A percentile compares a stretch with the other conserved stretches of the same genome.
Evolutionary conservation across 2,797 vertebrate species (phyloP).

Genomic region (Phoebastria nigripes): DNA sequence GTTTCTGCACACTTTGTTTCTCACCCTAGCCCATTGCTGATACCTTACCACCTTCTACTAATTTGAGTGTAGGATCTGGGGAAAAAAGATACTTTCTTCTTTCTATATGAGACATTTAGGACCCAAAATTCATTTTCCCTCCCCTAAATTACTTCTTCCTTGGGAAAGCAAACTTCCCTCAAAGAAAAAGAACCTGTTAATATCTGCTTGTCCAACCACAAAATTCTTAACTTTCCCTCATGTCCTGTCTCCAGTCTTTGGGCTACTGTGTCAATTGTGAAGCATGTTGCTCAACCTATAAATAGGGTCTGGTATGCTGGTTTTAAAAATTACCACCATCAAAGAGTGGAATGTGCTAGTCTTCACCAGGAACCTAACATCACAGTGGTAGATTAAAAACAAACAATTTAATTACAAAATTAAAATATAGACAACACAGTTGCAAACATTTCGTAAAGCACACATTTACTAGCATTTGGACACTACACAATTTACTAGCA

Average conservation of each 20-base stretch:
- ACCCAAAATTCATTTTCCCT: neutral
- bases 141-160: neutral
- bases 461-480: neutral
- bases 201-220: neutral
- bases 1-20: neutral
- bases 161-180: neutral
- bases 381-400: neutral
- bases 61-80: neutral
- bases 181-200: neutral
- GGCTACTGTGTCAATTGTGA: neutral
- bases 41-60: neutral
- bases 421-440: neutral
- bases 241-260: neutral
- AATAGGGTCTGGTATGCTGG: neutral
- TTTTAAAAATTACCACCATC: neutral
- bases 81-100: neutral
- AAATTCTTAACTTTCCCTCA: neutral
- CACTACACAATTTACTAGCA: neutral
- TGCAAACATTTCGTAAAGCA: neutral
- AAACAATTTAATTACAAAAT: neutral
- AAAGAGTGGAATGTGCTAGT: neutral
- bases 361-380: neutral
- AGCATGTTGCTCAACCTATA: neutral
- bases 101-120: neutral
- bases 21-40: neutral